These are phyloP conservation scores for Yponomeuta evonymella DNA, from an alignment of 2,888 invertebrate species.

Conservation along the genomic window DNA sequence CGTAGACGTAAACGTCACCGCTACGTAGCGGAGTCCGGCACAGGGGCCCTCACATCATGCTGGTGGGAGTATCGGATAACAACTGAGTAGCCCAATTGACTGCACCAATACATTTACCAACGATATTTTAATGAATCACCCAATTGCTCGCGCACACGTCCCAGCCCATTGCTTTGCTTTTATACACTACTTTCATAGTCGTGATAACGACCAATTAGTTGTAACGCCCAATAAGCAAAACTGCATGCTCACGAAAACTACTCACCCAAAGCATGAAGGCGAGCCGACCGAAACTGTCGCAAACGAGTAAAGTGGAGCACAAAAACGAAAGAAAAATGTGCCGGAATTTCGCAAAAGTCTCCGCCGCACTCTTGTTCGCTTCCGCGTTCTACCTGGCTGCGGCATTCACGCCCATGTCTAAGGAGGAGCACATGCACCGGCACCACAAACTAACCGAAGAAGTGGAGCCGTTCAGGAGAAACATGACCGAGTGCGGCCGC, in stretches of 20 bases:
- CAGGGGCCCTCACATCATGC: too few relatives aligned
- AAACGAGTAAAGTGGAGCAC: conserved; percentile 19
- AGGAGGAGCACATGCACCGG: conserved; percentile 52
- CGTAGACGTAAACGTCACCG: too few relatives aligned
- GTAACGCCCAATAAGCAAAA: neutral
- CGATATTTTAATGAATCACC: neutral
- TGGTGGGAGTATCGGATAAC: too few relatives aligned
- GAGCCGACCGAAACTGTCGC: conserved; percentile 33
- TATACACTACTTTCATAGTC: conserved; percentile 5
- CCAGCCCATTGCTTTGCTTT: neutral
- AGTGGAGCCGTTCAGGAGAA: conserved; percentile 61
- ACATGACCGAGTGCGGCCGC: conserved; percentile 57
- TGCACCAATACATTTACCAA: too few relatives aligned
- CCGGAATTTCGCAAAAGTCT: conserved; percentile 22
- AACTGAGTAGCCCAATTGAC: too few relatives aligned
- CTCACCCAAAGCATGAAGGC: conserved; percentile 24
- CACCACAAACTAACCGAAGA: conserved; percentile 47
- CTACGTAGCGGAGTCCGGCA: too few relatives aligned
- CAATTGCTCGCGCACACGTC: neutral
- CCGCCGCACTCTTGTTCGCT: conserved; percentile 31
- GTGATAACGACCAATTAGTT: conserved; percentile 46
- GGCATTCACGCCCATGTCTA: conserved; percentile 50
- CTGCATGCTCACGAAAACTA: conserved; percentile 6
- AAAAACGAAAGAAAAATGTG: conserved; percentile 33
- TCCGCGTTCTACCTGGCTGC: conserved; percentile 37